These are phyloP conservation scores for Heliocidaris tuberculata DNA, from an alignment of 35 echinoderm and acorn worm species.

Conservation along the genomic window DNA sequence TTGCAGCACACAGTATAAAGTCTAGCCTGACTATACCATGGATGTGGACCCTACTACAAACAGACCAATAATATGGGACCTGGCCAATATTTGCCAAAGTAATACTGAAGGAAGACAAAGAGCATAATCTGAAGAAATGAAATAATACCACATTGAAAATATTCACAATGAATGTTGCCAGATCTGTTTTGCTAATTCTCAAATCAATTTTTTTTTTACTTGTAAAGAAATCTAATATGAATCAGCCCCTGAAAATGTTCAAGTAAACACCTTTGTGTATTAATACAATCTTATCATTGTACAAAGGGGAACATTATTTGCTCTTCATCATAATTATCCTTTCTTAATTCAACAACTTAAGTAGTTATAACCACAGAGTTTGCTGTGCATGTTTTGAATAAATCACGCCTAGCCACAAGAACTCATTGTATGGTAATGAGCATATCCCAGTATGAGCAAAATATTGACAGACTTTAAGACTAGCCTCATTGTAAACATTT, in stretches of 20 bases:
- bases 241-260: neutral
- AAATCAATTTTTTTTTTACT: neutral
- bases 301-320: neutral
- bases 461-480: neutral
- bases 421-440: conserved; percentile 2
- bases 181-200: neutral
- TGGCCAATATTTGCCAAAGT: too few species aligned
- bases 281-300: neutral
- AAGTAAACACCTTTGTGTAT: neutral
- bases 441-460: neutral
- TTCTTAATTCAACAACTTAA: neutral
- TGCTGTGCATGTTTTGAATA: neutral
- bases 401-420: neutral
- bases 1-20: too few species aligned
- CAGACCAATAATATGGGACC: too few species aligned
- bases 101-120: too few species aligned
- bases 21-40: too few species aligned
- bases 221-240: neutral
- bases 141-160: too few species aligned
- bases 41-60: too few species aligned
- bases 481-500: neutral
- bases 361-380: neutral
- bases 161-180: neutral
- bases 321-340: neutral
- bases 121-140: too few species aligned